Percentiles rank a stretch among this genome's conserved stretches.
Evolutionary conservation across 2,113 vertebrate species (phyloP).

Genomic region (Cyanistes caeruleus): DNA sequence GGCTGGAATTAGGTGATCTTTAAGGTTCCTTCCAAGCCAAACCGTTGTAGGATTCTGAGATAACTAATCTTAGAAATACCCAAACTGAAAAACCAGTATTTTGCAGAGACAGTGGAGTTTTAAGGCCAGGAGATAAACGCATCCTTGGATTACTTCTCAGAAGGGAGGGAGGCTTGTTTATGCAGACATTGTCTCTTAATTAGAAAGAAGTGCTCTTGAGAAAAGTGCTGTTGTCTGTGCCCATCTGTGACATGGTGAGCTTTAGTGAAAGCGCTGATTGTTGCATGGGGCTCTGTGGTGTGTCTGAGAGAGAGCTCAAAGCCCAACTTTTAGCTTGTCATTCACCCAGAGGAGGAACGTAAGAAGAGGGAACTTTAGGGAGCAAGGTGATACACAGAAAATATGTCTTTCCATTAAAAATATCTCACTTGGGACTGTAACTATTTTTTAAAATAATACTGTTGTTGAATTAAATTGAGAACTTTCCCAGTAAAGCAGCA

Average conservation of each 20-base stretch:
- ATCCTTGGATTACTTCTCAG: not conserved
- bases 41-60: not conserved
- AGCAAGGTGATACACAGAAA: not conserved
- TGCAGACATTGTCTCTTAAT: not conserved
- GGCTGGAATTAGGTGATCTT: not conserved
- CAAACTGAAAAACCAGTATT: not conserved
- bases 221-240: not conserved
- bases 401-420: not conserved
- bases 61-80: not conserved
- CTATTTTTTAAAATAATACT: not conserved
- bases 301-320: not conserved
- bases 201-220: conserved; percentile 11
- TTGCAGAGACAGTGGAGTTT: not conserved
- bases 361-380: not conserved
- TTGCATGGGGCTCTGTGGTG: accelerated
- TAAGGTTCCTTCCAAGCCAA: not conserved
- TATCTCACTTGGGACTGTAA: not conserved
- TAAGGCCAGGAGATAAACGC: not conserved
- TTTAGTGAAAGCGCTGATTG: not conserved
- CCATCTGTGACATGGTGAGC: not conserved
- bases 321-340: not conserved
- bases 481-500: not conserved
- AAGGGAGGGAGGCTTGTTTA: not conserved
- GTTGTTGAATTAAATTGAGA: not conserved
- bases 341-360: not conserved